Evolutionary conservation across 2,797 vertebrate species (phyloP).

Genomic region (Streptopelia turtur): DNA sequence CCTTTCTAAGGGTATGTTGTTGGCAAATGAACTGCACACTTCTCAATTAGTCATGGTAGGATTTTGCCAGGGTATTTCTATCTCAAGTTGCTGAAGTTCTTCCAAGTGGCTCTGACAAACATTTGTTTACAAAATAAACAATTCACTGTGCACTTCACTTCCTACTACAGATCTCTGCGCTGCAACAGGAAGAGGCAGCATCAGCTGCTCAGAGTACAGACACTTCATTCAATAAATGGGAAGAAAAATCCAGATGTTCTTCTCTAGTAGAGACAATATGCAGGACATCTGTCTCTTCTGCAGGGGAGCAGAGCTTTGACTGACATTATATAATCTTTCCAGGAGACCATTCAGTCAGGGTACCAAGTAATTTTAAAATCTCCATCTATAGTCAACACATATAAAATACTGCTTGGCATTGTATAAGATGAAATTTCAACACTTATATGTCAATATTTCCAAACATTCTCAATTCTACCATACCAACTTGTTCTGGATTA

Average conservation of each 20-base stretch:
- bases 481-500: constrained; percentile 14
- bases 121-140: not conserved
- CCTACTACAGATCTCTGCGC: not conserved
- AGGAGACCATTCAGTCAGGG: not conserved
- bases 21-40: not conserved
- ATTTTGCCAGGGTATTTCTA: not conserved
- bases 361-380: not conserved
- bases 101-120: not conserved
- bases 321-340: not conserved
- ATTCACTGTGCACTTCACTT: not conserved
- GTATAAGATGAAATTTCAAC: not conserved
- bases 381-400: not conserved
- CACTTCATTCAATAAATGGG: not conserved
- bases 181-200: not conserved
- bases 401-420: not conserved
- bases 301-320: not conserved
- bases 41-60: not conserved
- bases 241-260: not conserved
- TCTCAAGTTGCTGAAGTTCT: not conserved
- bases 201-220: not conserved
- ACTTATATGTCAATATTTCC: constrained; percentile 10
- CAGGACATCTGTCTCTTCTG: not conserved
- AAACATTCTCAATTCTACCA: constrained; percentile 12
- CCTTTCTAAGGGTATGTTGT: not conserved
- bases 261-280: not conserved